Evolutionary conservation across 2,797 vertebrate genomes (phyloP).

Genomic region (Menidia menidia): DNA sequence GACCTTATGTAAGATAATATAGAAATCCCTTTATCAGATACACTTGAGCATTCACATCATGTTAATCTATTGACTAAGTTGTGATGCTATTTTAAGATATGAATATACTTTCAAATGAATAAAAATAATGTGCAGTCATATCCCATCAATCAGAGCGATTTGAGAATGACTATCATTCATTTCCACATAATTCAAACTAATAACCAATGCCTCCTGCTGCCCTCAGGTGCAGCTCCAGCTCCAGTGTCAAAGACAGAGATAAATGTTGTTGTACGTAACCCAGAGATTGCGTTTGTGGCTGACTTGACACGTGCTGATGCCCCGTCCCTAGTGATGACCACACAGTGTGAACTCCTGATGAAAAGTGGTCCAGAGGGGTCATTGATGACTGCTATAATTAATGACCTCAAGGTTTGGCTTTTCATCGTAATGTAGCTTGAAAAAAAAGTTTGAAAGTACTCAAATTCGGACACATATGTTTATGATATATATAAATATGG

Average conservation of each 20-base stretch:
- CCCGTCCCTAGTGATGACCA: slow-evolving; percentile 92
- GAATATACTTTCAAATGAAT: neutral
- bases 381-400: slow-evolving; percentile 88
- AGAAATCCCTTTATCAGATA: too few relatives aligned
- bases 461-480: neutral
- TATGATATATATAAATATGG: too few relatives aligned
- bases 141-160: too few relatives aligned
- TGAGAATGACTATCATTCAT: neutral
- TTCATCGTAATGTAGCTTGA: neutral
- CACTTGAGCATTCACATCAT: neutral
- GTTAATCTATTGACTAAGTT: neutral
- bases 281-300: slow-evolving; percentile 96
- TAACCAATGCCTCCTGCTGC: slow-evolving; percentile 25
- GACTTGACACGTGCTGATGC: slow-evolving; percentile 94
- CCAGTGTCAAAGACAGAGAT: slow-evolving; percentile 86
- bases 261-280: slow-evolving; percentile 90
- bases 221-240: slow-evolving; percentile 74
- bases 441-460: neutral
- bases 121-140: too few relatives aligned
- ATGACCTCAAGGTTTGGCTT: slow-evolving; percentile 85
- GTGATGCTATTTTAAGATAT: neutral
- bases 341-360: slow-evolving; percentile 90
- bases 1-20: neutral
- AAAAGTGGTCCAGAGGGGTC: slow-evolving; percentile 83
- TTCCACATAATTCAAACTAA: neutral